A percentile compares a stretch with the other conserved stretches of the same genome.
Evolutionary conservation across 1,140 invertebrate species (phyloP).

Genomic region (Ptiloglossa arizonensis): DNA sequence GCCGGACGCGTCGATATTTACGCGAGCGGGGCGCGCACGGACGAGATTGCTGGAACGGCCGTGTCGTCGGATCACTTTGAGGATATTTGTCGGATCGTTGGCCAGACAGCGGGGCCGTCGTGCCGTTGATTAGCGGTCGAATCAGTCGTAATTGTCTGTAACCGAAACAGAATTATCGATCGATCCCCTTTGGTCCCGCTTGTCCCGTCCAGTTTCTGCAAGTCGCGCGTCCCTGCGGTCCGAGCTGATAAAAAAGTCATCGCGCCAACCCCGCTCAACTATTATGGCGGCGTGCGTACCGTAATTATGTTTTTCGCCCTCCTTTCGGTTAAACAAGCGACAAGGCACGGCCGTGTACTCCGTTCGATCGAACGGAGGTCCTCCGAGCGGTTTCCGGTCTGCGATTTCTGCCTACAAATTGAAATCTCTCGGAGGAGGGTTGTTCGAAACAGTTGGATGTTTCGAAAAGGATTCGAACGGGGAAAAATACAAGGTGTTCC

Average conservation of each 20-base stretch:
- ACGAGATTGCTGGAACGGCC: constrained; percentile 3
- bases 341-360: not conserved
- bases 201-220: constrained; percentile 38
- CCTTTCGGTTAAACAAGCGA: not conserved
- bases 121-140: constrained; percentile 77
- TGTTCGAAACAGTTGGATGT: not conserved
- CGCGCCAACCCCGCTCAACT: not conserved
- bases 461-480: too few species aligned
- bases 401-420: not conserved
- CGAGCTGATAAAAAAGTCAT: constrained; percentile 59
- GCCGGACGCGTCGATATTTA: constrained; percentile 18
- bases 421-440: not conserved
- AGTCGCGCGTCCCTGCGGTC: constrained; percentile 47
- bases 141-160: constrained; percentile 75
- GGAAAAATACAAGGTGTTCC: too few species aligned
- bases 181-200: constrained; percentile 47
- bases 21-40: not conserved
- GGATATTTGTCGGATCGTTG: constrained; percentile 64
- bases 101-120: constrained; percentile 54
- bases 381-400: not conserved
- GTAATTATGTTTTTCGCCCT: not conserved
- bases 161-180: constrained; percentile 77
- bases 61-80: constrained; percentile 61
- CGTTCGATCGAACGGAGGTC: not conserved
- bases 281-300: not conserved